Conservation (phyloP, 1,140 invertebrate species). For the Agrypnia vestita region DNA sequence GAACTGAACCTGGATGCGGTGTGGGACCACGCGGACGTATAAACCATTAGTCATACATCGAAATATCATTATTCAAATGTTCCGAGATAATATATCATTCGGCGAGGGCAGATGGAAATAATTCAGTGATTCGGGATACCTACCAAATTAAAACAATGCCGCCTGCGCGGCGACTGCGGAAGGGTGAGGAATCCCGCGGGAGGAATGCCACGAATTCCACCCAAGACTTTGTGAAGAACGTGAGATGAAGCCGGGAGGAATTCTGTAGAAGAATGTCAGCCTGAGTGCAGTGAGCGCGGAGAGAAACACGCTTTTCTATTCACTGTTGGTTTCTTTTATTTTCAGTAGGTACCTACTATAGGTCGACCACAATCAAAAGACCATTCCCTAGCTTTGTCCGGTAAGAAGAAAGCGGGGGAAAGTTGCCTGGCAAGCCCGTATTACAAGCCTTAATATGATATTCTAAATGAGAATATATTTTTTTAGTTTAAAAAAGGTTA, state of each 20-base stretch:
- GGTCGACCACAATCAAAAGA: too few species aligned
- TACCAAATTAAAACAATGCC: conserved; percentile 54
- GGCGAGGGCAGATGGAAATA: conserved; percentile 55
- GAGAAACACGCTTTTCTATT: too few species aligned
- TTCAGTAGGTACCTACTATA: too few species aligned
- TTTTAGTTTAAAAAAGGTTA: too few species aligned
- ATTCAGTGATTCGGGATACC: conserved; percentile 51
- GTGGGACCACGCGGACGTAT: not conserved
- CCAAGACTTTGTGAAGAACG: not conserved
- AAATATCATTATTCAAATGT: conserved; percentile 60
- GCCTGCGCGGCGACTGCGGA: not conserved
- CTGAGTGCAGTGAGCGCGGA: too few species aligned
- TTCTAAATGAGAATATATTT: too few species aligned
- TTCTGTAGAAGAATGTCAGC: not conserved
- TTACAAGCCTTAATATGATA: too few species aligned
- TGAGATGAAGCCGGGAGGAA: conserved; percentile 1
- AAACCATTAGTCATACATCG: conserved; percentile 59
- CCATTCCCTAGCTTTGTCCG: too few species aligned
- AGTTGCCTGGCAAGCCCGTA: too few species aligned
- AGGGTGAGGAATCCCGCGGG: not conserved
- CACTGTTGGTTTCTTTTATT: too few species aligned
- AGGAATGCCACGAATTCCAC: conserved; percentile 35
- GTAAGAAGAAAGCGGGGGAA: too few species aligned
- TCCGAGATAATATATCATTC: conserved; percentile 57
- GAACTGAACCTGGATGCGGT: not conserved